Base-by-base conservation (phyloP, 2,888 invertebrate species). In the Pachydiplax longipennis region DNA sequence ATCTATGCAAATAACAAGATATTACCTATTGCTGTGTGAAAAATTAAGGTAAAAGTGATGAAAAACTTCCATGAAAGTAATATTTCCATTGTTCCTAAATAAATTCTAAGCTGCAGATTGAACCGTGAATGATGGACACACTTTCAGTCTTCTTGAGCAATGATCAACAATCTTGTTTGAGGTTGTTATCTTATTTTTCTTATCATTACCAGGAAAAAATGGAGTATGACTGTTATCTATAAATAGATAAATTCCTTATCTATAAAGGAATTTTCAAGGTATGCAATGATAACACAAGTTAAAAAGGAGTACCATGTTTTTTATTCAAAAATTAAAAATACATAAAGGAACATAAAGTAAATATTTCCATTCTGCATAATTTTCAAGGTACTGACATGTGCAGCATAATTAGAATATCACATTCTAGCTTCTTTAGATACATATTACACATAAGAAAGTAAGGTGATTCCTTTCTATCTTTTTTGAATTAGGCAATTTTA, bases 241-340 rank as follows among this genome's bases (percentile, higher is more conserved):
- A 12, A 65, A 22, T 22, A 61, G 73, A 73, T 73, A 31, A 25
- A 31, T 13, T 8, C 0, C 31, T 31, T 73, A 31, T 73, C 25
- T 31, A 12, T 15, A 12, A 25, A 25, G 2, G 2, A 73, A 31
- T 12, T 73, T 65, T 73, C 25, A 65, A 61, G 0, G 31, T n/a
- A 37, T 40, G n/a, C 65, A 65, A 87, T n/a, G 10, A 87, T 13
- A 37, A 65, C 13, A 87, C 18, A 18, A 37, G n/a, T 37, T 61
- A 35, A 5, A 61, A 58, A 87, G n/a, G 13, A 25, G 22, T 83
- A 25, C 18, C 1, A 37, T 31, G 18, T 61, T 53, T 15, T 87
- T 87, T 61, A 87, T 61, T 87, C n/a, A 61, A 61, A 87, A 87
- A 83, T 61, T 22, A 61, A 87, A 87, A 83, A 37, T 22, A 87